phyloP scores from a whole-genome alignment of 1,140 invertebrate species.

The Temnothorax nylanderi region DNA sequence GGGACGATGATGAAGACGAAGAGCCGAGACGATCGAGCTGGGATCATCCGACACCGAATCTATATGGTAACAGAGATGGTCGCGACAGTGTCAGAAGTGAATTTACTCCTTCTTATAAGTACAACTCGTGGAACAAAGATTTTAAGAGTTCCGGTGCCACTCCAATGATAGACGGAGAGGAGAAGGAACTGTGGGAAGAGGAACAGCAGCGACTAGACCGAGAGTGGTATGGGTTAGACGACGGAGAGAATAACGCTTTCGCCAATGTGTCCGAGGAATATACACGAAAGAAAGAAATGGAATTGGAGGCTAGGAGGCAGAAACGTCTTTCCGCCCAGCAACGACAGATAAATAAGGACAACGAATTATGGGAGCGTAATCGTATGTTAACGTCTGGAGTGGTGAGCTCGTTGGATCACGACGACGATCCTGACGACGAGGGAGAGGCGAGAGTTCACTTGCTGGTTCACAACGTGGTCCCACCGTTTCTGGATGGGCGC shows the following conservation, averaged over 20 bases:
- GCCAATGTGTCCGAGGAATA: slow-evolving; percentile 95
- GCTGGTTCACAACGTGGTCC: slow-evolving; percentile 99
- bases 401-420: slow-evolving; percentile 95
- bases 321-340: slow-evolving; percentile 97
- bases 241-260: slow-evolving; percentile 97
- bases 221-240: slow-evolving; percentile 98
- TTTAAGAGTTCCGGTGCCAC: slow-evolving; percentile 88
- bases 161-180: slow-evolving; percentile 88
- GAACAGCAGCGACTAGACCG: slow-evolving; percentile 96
- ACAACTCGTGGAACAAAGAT: slow-evolving; percentile 92
- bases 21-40: slow-evolving; percentile 92
- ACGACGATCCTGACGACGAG: slow-evolving; percentile 97
- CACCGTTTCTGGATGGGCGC: slow-evolving; percentile 98
- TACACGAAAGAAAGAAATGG: slow-evolving; percentile 95
- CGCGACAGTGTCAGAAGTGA: slow-evolving; percentile 87
- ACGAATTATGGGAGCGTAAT: slow-evolving; percentile 99
- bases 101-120: slow-evolving; percentile 95
- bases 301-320: slow-evolving; percentile 95
- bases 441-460: slow-evolving; percentile 97
- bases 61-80: slow-evolving; percentile 83
- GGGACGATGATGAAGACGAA: slow-evolving; percentile 94
- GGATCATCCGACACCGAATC: slow-evolving; percentile 96
- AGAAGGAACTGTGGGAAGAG: slow-evolving; percentile 95
- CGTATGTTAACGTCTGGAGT: slow-evolving; percentile 98
- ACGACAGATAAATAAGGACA: slow-evolving; percentile 98